Base-by-base conservation (phyloP, 2,113 vertebrate genomes). In the Erythrocercus mccallii region DNA sequence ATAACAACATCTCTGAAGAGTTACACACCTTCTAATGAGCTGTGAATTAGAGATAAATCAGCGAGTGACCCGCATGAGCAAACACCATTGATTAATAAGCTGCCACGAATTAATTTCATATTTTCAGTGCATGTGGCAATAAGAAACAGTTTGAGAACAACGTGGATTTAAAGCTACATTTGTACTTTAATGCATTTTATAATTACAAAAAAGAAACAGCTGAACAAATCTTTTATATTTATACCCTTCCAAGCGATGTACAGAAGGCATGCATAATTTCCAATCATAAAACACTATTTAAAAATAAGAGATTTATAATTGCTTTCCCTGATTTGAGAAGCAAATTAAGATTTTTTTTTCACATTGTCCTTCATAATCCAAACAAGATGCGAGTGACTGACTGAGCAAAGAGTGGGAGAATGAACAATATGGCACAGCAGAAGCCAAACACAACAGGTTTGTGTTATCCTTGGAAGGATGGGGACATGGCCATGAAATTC, bases 31-130 rank as follows among this genome's bases (percentile, higher is more conserved):
- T 82, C 72, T 81, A 84, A 86, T 14, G 80, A 96, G 92, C 86
- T 89, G 78, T 47, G 91, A 91, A 92, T 48, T 70, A 80, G 68
- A 92, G 96, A 96, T 71, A 90, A 92, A 94, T 93, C 94, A 95
- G 74, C 87, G 53, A 96, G 76, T 68, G 80, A 96, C 96, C 96
- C 97, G 94, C 72, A 62, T 51, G 95, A 96, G 72, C 66, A 97
- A 96, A 97, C 91, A 90, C 48, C 58, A 90, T 42, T 94, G 93
- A 97, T 97, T 95, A 97, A 90, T 95, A 96, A 87, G 21, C 66
- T 92, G 89, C 64, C 72, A 79, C 37, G 27, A 96, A 96, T 92
- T 88, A 93, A 92, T 94, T 94, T 94, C 15, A 1, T 65, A 81
- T 77, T 94, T 94, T 40, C 73, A 78, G 45, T 33, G 58, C 81